Evolutionary conservation across 2,797 vertebrate species (phyloP), one percentile per base, ranked within the genome.

Genomic region (Anniella stebbinsi): DNA sequence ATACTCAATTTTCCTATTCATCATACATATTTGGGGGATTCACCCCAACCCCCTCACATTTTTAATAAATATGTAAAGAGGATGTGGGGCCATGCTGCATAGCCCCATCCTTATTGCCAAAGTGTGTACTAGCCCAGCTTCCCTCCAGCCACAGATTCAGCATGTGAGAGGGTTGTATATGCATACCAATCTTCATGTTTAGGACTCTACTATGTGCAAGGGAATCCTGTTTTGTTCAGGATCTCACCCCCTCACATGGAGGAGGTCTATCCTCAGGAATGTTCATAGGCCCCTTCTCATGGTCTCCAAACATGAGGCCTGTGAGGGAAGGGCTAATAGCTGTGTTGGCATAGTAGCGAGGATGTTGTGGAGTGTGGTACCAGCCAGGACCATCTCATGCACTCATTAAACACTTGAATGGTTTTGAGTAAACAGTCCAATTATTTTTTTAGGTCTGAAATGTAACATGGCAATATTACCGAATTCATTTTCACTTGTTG

Each of bases 401-500:
- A 28, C 36, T 73, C 36, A 73, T 48, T 48, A 48, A 77, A 77
- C 21, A 41, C 25, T 28, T 45, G 21, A 45, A 25, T 3, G 25
- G 41, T 30, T 13, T 41, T 77, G 41, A 45, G 4, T 77, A 21
- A 48, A 30, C n/a, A 38, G 17, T 2, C 18, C 60, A 21, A 63
- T 70, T 67, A 70, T 33, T 3, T 45, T 33, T 70, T 70, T 13
- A 70, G 21, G 12, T 48, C 75, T 77, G 25, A 28, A 30, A 17
- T 48, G 48, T 77, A 77, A 77, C 3, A 28, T 48, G 48, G 77
- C 28, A 80, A 38, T 45, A 30, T 21, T 70, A 33, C 11, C 21
- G 78, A 87, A 91, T 66, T 67, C 28, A 84, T 91, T 89, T 7
- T 80, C 82, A 8, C 60, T 81, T 51, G 78, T 33, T 41, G 78